These are phyloP conservation scores for Bungarus multicinctus DNA, from an alignment of 2,113 vertebrate species.

Conservation along the genomic window DNA sequence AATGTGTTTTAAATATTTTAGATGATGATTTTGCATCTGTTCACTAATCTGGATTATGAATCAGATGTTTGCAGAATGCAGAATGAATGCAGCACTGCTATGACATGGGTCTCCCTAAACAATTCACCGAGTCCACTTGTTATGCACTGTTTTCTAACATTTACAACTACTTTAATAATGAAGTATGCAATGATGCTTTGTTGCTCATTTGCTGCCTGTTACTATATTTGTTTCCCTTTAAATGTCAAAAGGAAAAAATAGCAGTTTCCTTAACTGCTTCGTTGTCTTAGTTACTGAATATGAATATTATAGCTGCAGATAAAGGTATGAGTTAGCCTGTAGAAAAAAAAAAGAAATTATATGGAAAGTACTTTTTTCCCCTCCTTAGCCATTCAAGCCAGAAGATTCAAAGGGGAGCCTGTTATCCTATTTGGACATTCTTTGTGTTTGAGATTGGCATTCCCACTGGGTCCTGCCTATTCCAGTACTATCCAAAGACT, in stretches of 20 bases:
- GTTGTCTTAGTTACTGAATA: not conserved
- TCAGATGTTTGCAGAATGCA: not conserved
- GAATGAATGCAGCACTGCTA: not conserved
- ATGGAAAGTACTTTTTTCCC: not conserved
- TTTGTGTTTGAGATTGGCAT: not conserved
- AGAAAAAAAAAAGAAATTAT: not conserved
- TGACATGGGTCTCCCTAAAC: not conserved
- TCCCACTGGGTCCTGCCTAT: not conserved
- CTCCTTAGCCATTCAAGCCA: not conserved
- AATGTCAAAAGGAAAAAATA: not conserved
- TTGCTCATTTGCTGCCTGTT: not conserved
- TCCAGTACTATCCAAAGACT: constrained; percentile 15
- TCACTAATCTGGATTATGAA: not conserved
- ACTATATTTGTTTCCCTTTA: not conserved
- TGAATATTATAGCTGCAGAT: not conserved
- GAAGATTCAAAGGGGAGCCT: not conserved
- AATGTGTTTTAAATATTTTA: not conserved
- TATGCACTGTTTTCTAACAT: not conserved
- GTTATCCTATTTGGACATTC: not conserved
- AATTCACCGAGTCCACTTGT: not conserved
- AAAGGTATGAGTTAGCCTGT: not conserved
- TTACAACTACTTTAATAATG: not conserved
- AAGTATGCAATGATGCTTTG: not conserved
- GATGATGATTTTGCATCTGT: not conserved
- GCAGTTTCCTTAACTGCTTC: not conserved